These are phyloP conservation scores for Drosophila neotestacea DNA, from an alignment of 2,888 invertebrate species.

Conservation along the genomic window DNA sequence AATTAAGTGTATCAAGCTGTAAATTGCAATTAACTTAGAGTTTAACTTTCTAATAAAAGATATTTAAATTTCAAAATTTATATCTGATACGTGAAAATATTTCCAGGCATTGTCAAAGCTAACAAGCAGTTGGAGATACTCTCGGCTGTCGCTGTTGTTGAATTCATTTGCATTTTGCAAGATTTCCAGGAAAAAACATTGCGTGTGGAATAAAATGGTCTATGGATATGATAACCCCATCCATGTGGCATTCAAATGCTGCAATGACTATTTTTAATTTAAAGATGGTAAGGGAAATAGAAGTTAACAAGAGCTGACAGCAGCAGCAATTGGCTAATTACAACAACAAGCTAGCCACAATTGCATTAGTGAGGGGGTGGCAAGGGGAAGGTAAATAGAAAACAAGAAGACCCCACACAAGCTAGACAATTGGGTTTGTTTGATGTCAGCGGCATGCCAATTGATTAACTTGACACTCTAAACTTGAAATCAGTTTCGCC, in stretches of 20 bases:
- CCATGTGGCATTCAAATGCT: slow-evolving; percentile 54
- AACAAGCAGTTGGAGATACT: slow-evolving; percentile 5
- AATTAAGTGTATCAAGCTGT: background rate
- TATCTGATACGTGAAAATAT: background rate
- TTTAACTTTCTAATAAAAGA: slow-evolving; percentile 7
- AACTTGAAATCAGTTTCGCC: slow-evolving; percentile 45
- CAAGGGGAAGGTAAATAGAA: background rate
- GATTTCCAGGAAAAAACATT: slow-evolving; percentile 71
- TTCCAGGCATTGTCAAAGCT: slow-evolving; percentile 11
- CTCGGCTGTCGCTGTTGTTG: background rate
- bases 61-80: slow-evolving; percentile 11
- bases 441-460: slow-evolving; percentile 71
- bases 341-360: slow-evolving; percentile 59
- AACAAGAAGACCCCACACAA: slow-evolving; percentile 43
- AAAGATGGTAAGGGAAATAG: slow-evolving; percentile 25
- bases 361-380: background rate
- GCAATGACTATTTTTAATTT: slow-evolving; percentile 51
- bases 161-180: slow-evolving; percentile 63
- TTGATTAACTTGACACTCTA: slow-evolving; percentile 76
- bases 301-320: slow-evolving; percentile 70
- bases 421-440: slow-evolving; percentile 36
- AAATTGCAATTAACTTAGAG: background rate
- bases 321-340: slow-evolving; percentile 65
- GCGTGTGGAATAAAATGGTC: slow-evolving; percentile 66
- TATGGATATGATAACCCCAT: slow-evolving; percentile 50